These are phyloP conservation scores for Mormoops blainvillei DNA, from an alignment of 2,113 vertebrate species.

Conservation along the genomic window DNA sequence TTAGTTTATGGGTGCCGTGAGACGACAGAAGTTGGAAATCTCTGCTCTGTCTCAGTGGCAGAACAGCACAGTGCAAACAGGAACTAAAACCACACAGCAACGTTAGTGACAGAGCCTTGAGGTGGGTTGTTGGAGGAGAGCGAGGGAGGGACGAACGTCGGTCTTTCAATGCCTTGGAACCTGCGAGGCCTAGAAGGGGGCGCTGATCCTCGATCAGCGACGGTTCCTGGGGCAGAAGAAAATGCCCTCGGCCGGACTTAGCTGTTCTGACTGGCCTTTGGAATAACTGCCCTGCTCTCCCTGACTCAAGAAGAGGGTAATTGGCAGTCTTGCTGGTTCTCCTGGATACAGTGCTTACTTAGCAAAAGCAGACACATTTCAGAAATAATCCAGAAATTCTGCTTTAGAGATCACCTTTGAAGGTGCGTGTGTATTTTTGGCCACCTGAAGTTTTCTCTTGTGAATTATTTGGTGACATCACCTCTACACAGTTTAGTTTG, in stretches of 20 bases:
- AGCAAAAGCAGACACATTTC: background rate
- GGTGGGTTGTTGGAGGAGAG: rapidly evolving
- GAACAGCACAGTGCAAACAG: background rate
- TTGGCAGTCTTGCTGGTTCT: background rate
- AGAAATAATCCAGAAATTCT: background rate
- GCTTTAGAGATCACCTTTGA: too few relatives aligned
- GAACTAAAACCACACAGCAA: background rate
- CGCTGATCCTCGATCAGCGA: rapidly evolving
- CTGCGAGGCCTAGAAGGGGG: background rate
- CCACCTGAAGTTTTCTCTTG: background rate
- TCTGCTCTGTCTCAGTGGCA: background rate
- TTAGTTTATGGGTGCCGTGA: background rate
- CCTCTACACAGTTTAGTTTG: background rate
- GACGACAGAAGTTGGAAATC: background rate
- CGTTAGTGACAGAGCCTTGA: background rate
- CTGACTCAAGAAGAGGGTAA: too few relatives aligned
- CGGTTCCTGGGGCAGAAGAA: background rate
- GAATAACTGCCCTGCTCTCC: background rate
- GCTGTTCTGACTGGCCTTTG: background rate
- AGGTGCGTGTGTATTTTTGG: background rate
- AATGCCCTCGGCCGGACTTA: background rate
- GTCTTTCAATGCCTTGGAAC: background rate
- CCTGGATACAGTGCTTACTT: background rate
- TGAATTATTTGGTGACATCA: background rate
- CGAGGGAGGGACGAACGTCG: rapidly evolving